Base-by-base conservation (phyloP, 92 coral and sea anemone species). In the Blastomussa wellsi region DNA sequence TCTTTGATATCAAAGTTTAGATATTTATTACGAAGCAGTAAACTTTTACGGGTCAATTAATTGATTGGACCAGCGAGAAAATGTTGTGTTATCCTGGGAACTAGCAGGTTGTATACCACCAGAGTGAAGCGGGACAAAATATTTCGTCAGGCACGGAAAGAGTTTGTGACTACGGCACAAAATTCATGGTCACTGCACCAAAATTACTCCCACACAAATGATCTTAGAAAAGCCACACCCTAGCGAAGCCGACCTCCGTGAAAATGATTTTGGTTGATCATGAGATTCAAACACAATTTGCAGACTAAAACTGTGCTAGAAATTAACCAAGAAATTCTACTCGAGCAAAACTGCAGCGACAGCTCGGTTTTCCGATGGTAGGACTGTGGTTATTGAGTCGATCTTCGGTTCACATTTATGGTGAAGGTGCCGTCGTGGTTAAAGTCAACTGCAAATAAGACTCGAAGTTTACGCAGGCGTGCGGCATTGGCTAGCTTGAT, bases 341-440 rank as follows among this genome's bases (percentile, higher is more conserved):
- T 70, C 44, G 53, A 41, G 37, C 35, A 24, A 74, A 5, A 28
- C 17, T 44, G 42, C 51, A 19, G 62, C 28, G 32, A 20, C 42
- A 48, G 47, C 57, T 75, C 41, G 83, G 80, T 32, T 60, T 67
- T 47, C 82, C 38, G 60, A 77, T 85, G 88, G 83, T 17, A 66
- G 70, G 78, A 67, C 67, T 38, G 83, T 29, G 69, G 65, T 66
- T 32, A 16, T 36, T 68, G 78, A 65, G 69, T 78, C 78, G 77
- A 49, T 48, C 31, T 41, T 48, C 36, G 77, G 83, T 37, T 52
- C 66, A 65, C 70, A 85, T 85, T 55, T 89, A 91, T 91, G 94
- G 90, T 91, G 86, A 91, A 80, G 83, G 79, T 79, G 75, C 85
- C 72, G 79, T 42, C 48, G 85, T 77, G 87, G 81, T 52, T 78